Evolutionary conservation across 2,113 vertebrate species (phyloP).

Genomic region (Dipodomys ordii): DNA sequence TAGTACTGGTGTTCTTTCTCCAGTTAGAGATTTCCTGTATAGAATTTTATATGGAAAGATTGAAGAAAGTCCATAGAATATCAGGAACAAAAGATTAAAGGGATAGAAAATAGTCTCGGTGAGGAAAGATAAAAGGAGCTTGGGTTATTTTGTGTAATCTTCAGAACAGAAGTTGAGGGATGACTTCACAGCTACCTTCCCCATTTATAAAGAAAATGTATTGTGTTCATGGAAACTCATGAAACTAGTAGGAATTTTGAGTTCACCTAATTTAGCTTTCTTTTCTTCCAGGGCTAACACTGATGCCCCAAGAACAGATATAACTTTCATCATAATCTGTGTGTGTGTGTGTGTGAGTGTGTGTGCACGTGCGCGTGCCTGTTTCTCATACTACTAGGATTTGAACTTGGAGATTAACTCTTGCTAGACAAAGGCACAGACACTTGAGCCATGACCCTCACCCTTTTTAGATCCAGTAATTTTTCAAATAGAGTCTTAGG

Average conservation of each 20-base stretch:
- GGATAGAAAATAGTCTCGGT: conserved; percentile 56
- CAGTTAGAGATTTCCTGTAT: conserved; percentile 25
- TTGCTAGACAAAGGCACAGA: too few species aligned
- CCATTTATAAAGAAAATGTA: conserved; percentile 40
- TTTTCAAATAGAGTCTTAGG: too few species aligned
- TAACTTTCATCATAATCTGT: background rate
- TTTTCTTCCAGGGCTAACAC: background rate
- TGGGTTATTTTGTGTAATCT: conserved; percentile 75
- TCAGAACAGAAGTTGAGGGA: conserved; percentile 67
- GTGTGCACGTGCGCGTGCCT: too few species aligned
- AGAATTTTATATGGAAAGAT: conserved; percentile 40
- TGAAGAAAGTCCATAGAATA: conserved; percentile 46
- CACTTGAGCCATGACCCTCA: too few species aligned
- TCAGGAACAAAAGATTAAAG: conserved; percentile 76
- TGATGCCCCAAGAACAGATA: background rate
- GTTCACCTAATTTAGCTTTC: background rate
- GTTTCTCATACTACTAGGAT: too few species aligned
- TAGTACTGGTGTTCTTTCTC: background rate
- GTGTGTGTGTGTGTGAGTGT: too few species aligned
- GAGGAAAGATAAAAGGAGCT: conserved; percentile 77
- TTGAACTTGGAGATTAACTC: too few species aligned
- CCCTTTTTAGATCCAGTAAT: too few species aligned
- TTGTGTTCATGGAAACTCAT: conserved; percentile 6
- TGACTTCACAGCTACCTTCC: conserved; percentile 48
- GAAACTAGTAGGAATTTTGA: background rate